These are phyloP conservation scores for Eurypyga helias DNA, from an alignment of 2,113 vertebrate species.

Conservation along the genomic window DNA sequence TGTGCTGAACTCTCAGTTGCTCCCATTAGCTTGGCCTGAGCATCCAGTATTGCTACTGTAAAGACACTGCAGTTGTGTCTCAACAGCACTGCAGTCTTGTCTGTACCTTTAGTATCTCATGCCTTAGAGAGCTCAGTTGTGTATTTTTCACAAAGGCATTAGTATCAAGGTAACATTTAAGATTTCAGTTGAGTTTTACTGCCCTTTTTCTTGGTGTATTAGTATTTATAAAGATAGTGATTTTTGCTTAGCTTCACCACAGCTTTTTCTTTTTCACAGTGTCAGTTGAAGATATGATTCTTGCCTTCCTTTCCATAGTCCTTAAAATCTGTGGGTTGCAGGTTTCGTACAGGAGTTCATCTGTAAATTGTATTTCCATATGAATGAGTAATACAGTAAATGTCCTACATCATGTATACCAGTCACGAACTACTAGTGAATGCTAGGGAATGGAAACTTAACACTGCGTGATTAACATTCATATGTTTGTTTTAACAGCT, in stretches of 20 bases:
- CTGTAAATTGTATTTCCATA: not conserved
- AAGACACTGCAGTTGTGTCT: not conserved
- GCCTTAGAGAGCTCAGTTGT: not conserved
- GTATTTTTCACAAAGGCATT: not conserved
- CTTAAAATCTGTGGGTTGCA: not conserved
- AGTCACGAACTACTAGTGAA: not conserved
- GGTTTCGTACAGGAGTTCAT: not conserved
- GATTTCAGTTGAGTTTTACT: not conserved
- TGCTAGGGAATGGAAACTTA: not conserved
- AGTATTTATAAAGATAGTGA: not conserved
- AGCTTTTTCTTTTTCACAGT: accelerated
- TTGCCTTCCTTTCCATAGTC: not conserved
- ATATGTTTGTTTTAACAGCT: not conserved
- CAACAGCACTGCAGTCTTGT: not conserved
- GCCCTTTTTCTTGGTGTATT: not conserved
- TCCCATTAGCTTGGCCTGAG: not conserved
- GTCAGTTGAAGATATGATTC: not conserved
- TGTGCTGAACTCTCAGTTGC: not conserved
- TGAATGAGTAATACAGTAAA: not conserved
- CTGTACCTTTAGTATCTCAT: not conserved
- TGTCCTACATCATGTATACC: not conserved
- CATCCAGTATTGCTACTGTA: not conserved
- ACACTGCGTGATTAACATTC: not conserved
- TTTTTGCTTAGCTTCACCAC: not conserved
- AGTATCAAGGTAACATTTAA: not conserved